Base-by-base conservation (phyloP, 2,888 invertebrate species). In the Notodonta ziczac region DNA sequence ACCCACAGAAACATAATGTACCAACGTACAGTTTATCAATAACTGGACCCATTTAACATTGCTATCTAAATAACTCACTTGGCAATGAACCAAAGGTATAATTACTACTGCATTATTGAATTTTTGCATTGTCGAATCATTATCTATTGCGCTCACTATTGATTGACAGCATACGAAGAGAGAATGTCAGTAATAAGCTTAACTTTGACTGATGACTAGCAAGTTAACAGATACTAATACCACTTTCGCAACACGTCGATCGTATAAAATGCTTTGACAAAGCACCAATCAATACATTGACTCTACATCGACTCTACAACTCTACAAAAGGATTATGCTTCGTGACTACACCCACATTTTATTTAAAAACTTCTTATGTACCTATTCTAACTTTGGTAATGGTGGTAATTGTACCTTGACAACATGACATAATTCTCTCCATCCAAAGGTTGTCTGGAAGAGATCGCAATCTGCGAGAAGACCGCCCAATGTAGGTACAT, bases 41-140 rank as follows among this genome's bases (percentile, higher is more conserved):
- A 71, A 71, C 66, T 71, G 57, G 66, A 60, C 67, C 61, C 57
- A 73, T 66, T 75, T 54, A n/a, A 64, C 66, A 67, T 66, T 32
- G 73, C 63, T 69, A 69, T 69, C 66, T 63, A 72, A 3, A 39
- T 39, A 54, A 71, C 57, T 53, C 35, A 69, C 57, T 53, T 67
- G 48, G 59, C 61, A 67, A 56, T 73, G 67, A 65, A 58, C 72
- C 57, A 67, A 57, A 58, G 16, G 32, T 66, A 63, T 67, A 65
- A 74, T 67, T 68, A 61, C 61, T 61, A 53, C 46, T 57, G 59
- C 58, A 63, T 61, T 66, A 74, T 65, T 59, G 56, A 58, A 67
- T 68, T 74, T 74, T 74, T 68, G 56, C 56, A 65, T 60, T 70
- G 7, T 58, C 24, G 61, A 61, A 58, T 67, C 59, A 67, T 69